Conservation (phyloP, 1,140 invertebrate species). For the Caenorhabditis brenneri region DNA sequence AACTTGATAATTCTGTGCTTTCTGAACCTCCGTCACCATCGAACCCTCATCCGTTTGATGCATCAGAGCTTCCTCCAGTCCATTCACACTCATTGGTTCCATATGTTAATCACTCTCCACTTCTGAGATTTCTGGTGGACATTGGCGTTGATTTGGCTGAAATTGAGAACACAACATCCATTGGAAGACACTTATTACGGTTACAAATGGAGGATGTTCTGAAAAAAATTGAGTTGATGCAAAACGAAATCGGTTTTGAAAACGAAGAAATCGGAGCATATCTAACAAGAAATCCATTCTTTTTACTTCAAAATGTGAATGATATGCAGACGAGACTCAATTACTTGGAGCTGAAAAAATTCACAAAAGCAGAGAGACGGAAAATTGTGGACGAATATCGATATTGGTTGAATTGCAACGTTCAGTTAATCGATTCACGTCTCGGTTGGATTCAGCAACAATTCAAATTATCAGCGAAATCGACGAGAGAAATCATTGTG, state of each 20-base stretch:
- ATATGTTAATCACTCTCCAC: slow-evolving; percentile 63
- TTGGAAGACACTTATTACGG: neutral
- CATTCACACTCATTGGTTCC: slow-evolving; percentile 61
- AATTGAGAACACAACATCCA: neutral
- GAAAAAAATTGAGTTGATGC: slow-evolving; percentile 54
- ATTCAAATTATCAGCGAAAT: slow-evolving; percentile 78
- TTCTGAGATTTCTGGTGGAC: slow-evolving; percentile 76
- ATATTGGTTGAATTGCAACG: slow-evolving; percentile 73
- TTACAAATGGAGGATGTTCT: slow-evolving; percentile 16
- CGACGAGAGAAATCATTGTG: slow-evolving; percentile 78
- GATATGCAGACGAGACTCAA: slow-evolving; percentile 79
- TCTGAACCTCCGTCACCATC: slow-evolving; percentile 61
- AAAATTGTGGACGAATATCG: slow-evolving; percentile 78
- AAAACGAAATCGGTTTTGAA: slow-evolving; percentile 78
- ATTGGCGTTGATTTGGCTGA: slow-evolving; percentile 81
- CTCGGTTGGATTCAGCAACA: slow-evolving; percentile 84
- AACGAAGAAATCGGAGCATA: slow-evolving; percentile 77
- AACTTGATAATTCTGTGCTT: slow-evolving; percentile 65
- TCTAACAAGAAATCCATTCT: slow-evolving; percentile 83
- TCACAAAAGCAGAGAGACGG: slow-evolving; percentile 77
- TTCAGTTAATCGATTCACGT: slow-evolving; percentile 79
- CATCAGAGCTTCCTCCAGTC: slow-evolving; percentile 63
- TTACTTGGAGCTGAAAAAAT: slow-evolving; percentile 84
- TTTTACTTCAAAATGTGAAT: slow-evolving; percentile 81
- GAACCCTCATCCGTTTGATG: slow-evolving; percentile 70